Evolutionary conservation across 2,888 invertebrate species (phyloP).

Genomic region (Drosophila testacea): DNA sequence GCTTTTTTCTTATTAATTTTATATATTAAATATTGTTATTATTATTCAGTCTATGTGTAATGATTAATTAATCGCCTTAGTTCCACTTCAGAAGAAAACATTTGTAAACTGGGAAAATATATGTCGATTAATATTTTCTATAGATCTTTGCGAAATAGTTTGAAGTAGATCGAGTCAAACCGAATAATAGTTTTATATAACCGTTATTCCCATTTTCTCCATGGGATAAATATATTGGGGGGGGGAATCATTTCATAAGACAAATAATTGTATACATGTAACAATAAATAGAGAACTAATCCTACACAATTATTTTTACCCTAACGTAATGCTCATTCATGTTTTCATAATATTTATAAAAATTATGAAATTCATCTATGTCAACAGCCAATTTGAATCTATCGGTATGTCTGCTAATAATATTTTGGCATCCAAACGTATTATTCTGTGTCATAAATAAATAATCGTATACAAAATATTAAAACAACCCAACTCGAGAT

Average conservation of each 20-base stretch:
- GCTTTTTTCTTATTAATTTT: neutral
- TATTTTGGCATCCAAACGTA: constrained; percentile 62
- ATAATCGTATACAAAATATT: constrained; percentile 48
- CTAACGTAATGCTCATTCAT: neutral
- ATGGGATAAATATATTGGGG: too few species aligned
- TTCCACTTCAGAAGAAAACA: too few species aligned
- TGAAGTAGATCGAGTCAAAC: neutral
- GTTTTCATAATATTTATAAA: constrained; percentile 27
- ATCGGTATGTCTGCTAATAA: constrained; percentile 52
- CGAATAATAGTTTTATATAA: neutral
- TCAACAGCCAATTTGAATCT: constrained; percentile 53
- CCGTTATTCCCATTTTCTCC: too few species aligned
- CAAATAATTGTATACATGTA: neutral
- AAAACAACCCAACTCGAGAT: constrained; percentile 27
- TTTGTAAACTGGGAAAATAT: too few species aligned
- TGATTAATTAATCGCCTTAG: too few species aligned
- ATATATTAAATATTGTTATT: too few species aligned
- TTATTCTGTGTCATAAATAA: constrained; percentile 42
- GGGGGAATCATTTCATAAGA: too few species aligned
- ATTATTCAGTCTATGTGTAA: too few species aligned
- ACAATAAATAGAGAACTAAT: neutral
- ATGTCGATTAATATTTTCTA: neutral
- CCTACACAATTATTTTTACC: neutral
- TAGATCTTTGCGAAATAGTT: neutral
- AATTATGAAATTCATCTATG: constrained; percentile 24